Conservation (phyloP, 2,888 invertebrate genomes). For the Zaprionus bogoriensis region DNA sequence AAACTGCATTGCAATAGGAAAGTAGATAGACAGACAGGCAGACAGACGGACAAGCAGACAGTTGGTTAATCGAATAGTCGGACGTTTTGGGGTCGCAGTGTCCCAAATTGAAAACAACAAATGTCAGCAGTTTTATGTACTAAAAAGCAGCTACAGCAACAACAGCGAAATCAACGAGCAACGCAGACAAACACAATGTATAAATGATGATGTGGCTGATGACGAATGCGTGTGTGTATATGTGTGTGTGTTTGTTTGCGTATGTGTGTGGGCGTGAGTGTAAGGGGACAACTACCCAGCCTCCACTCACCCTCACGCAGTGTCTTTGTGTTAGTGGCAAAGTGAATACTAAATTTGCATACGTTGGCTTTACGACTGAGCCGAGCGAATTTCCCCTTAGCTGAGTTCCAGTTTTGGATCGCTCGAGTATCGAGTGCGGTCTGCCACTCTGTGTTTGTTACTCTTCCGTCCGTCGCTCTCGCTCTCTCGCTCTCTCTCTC, state of each 20-base stretch:
- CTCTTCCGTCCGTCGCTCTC: not conserved
- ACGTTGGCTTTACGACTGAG: slow-evolving; percentile 70
- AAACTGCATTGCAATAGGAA: not conserved
- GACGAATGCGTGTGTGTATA: slow-evolving; percentile 59
- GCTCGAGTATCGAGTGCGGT: slow-evolving; percentile 60
- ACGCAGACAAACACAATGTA: slow-evolving; percentile 71
- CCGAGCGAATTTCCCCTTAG: slow-evolving; percentile 29
- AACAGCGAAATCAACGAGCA: slow-evolving; percentile 26
- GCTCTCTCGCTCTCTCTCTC: not conserved
- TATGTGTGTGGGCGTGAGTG: slow-evolving; percentile 13
- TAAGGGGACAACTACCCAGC: too few relatives aligned
- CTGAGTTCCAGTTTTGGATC: slow-evolving; percentile 52
- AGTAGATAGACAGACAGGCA: not conserved
- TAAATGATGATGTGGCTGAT: slow-evolving; percentile 75
- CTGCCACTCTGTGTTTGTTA: slow-evolving; percentile 5
- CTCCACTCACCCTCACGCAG: not conserved
- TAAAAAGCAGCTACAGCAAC: slow-evolving; percentile 35
- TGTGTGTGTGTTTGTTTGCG: slow-evolving; percentile 20
- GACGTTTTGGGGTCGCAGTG: slow-evolving; percentile 25
- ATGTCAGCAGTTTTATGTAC: slow-evolving; percentile 71
- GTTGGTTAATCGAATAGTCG: too few relatives aligned
- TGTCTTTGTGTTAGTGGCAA: slow-evolving; percentile 58
- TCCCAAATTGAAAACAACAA: slow-evolving; percentile 69
- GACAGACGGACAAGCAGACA: not conserved
- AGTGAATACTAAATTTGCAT: slow-evolving; percentile 75